Evolutionary conservation across 2,113 vertebrate species (phyloP).

Genomic region (Ondatra zibethicus): DNA sequence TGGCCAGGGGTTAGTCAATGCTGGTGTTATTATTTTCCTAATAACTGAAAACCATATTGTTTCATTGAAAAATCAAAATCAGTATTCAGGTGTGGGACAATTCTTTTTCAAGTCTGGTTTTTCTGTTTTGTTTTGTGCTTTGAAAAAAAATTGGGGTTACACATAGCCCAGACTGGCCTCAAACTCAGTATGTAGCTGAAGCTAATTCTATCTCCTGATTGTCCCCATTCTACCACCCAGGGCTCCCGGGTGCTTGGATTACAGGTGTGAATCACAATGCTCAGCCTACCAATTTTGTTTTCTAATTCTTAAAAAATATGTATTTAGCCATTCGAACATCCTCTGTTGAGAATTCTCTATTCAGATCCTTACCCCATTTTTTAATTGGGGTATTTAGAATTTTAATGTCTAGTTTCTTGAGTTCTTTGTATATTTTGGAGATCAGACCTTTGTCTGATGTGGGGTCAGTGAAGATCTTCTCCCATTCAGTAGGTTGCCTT

Average conservation of each 20-base stretch:
- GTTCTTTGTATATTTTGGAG: too few relatives aligned
- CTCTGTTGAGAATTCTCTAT: too few relatives aligned
- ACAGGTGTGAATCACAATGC: not conserved
- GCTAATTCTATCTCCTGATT: not conserved
- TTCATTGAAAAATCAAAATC: not conserved
- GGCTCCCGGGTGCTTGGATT: not conserved
- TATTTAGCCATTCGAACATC: too few relatives aligned
- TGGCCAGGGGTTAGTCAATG: not conserved
- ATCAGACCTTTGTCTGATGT: too few relatives aligned
- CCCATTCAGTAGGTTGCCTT: too few relatives aligned
- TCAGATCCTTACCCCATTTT: too few relatives aligned
- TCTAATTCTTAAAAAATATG: not conserved
- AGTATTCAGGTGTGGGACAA: not conserved
- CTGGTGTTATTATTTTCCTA: not conserved
- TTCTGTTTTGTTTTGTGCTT: not conserved
- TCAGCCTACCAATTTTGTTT: not conserved
- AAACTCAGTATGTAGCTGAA: not conserved
- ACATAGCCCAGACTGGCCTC: not conserved
- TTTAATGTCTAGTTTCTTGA: too few relatives aligned
- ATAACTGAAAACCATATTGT: not conserved
- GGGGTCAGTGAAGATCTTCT: too few relatives aligned
- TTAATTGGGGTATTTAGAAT: too few relatives aligned
- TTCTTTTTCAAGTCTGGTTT: constrained; percentile 17
- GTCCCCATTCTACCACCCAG: too few relatives aligned
- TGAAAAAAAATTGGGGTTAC: not conserved